A percentile compares a stretch with the other conserved stretches of the same genome.
phyloP scores from a whole-genome alignment of 2,797 vertebrate genomes.

The Crocodylus rhombifer region DNA sequence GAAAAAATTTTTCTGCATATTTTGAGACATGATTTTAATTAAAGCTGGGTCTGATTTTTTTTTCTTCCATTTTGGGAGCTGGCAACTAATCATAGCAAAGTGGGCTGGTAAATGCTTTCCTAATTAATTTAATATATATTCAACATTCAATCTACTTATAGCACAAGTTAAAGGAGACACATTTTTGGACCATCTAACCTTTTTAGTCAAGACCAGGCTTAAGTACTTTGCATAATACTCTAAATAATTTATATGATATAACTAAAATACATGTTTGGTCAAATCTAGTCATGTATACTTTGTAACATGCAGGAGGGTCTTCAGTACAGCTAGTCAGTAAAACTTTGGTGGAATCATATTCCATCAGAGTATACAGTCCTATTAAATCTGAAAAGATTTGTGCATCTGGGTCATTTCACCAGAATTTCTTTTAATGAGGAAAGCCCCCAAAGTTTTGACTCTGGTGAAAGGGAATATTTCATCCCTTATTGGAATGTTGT shows the following conservation, averaged over 20 bases:
- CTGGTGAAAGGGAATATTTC: slow-evolving; percentile 60
- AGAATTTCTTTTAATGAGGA: not conserved
- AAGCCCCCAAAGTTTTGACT: too few relatives aligned
- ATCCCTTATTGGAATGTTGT: slow-evolving; percentile 36
- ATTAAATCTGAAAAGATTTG: not conserved
- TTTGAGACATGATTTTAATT: slow-evolving; percentile 50
- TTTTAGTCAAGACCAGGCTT: not conserved
- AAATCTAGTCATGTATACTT: not conserved
- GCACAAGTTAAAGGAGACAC: not conserved
- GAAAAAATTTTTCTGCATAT: slow-evolving; percentile 24
- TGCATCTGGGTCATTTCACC: slow-evolving; percentile 5
- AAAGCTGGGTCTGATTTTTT: slow-evolving; percentile 9
- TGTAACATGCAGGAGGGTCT: not conserved
- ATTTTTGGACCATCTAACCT: not conserved
- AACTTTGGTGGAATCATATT: not conserved
- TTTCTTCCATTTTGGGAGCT: not conserved
- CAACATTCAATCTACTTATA: not conserved
- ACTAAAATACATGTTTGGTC: not conserved
- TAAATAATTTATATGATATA: not conserved
- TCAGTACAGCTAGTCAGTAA: not conserved
- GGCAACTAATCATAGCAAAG: not conserved
- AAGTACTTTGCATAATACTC: not conserved
- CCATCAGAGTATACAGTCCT: not conserved
- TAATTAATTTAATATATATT: not conserved
- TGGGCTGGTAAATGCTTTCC: not conserved